Evolutionary conservation across 2,797 vertebrate genomes (phyloP).

Genomic region (Sciurus carolinensis): DNA sequence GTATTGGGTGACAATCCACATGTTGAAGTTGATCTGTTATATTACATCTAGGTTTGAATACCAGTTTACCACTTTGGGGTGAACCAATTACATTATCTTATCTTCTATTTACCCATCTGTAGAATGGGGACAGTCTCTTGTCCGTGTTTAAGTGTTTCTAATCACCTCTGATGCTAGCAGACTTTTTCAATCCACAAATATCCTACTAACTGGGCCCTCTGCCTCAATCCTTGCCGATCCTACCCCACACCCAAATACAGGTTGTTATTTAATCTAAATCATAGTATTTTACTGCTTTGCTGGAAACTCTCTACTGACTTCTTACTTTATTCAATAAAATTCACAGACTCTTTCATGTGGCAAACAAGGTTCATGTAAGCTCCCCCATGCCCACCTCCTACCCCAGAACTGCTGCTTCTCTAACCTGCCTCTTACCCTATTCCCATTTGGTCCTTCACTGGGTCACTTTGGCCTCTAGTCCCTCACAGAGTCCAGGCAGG

Average conservation of each 20-base stretch:
- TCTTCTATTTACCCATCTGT: background rate
- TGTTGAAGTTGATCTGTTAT: background rate
- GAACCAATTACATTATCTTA: background rate
- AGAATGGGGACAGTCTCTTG: background rate
- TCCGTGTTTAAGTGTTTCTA: background rate
- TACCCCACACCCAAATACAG: accelerated
- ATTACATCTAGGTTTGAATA: background rate
- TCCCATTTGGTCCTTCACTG: background rate
- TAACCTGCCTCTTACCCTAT: background rate
- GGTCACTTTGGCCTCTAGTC: background rate
- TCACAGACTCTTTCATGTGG: background rate
- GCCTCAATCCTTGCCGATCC: background rate
- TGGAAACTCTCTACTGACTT: constrained; percentile 15
- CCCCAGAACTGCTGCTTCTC: background rate
- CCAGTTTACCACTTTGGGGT: background rate
- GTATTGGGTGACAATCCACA: background rate
- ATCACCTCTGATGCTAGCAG: background rate
- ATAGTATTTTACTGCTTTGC: background rate
- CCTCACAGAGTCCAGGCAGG: background rate
- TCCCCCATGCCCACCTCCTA: no score
- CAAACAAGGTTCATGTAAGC: background rate
- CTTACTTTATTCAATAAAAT: background rate
- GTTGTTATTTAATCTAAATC: background rate
- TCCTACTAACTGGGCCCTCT: no score
- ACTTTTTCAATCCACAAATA: background rate